Conservation (phyloP, 1,140 invertebrate species). For the Procambarus virginalis region DNA sequence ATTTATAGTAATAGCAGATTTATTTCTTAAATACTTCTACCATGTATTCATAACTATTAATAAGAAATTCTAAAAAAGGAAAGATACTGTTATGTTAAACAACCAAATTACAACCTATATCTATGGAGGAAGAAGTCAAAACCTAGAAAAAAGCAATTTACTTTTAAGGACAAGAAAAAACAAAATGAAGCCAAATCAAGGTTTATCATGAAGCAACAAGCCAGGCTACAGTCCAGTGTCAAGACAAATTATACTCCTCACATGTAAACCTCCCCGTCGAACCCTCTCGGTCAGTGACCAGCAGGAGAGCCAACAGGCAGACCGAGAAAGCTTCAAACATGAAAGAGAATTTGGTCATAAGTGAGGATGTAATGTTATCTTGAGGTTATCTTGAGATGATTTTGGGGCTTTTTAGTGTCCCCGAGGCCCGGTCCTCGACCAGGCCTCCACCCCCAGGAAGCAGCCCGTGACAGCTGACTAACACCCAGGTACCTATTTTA, state of each 20-base stretch:
- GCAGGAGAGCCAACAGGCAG: neutral
- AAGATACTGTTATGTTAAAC: neutral
- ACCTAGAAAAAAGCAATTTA: neutral
- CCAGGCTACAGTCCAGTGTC: conserved; percentile 14
- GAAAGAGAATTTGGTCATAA: neutral
- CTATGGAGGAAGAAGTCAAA: neutral
- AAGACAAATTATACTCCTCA: neutral
- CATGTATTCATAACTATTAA: neutral
- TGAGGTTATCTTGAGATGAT: too few species aligned
- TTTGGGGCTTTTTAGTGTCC: too few species aligned
- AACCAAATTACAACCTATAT: neutral
- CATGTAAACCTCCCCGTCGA: neutral
- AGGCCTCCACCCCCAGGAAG: too few species aligned
- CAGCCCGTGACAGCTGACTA: too few species aligned
- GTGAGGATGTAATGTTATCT: too few species aligned
- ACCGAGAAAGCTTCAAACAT: neutral
- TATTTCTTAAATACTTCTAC: neutral
- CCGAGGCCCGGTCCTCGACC: too few species aligned
- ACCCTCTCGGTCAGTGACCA: neutral
- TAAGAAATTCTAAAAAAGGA: neutral
- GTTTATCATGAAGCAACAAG: conserved; percentile 14
- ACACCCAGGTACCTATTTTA: too few species aligned
- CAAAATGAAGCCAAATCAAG: conserved; percentile 12
- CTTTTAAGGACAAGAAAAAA: neutral
- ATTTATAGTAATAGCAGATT: neutral